Base-by-base conservation (phyloP, 2,888 invertebrate species). In the Pseudococcus jackbeardsleyi region DNA sequence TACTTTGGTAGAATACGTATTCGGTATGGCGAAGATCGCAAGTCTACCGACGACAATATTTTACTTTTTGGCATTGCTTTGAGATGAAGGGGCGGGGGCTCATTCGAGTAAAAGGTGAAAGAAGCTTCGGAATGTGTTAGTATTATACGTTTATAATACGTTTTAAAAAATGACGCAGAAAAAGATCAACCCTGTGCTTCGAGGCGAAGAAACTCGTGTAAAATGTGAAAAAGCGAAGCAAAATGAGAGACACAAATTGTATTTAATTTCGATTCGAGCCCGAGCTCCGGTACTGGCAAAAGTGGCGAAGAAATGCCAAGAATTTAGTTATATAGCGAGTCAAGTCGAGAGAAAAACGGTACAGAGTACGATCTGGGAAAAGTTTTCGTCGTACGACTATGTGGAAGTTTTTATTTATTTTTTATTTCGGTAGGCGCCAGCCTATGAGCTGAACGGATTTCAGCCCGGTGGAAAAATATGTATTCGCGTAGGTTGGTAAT, bases 401-500 rank as follows among this genome's bases (percentile, higher is more conserved):
- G 64, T 19, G 2, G 22, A 22, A 22, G 64, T 64, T 64, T 64
- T 64, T 64, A 19, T 64, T 64, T 64, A 19, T 64, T 64, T 64
- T 64, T 64, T 64, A 9, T 64, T 64, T 64, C 64, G 22, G n/a
- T 59, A 1, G 64, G 22, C 64, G 64, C 12, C 22, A 64, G 7
- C 19, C 22, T 64, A 64, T 9, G 11, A 22, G 64, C 59, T 17
- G n/a, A 17, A 59, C 1, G n/a, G 22, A 12, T 64, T 19, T 64
- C 22, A 64, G 19, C 22, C 8, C 6, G 64, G 64, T 64, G 64
- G 64, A 64, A 64, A 50, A 50, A 64, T 64, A 64, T 64, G 22
- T 64, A 64, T 22, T 64, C 64, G 64, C 64, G 64, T 64, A 22
- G 64, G 64, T 19, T 22, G 64, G 64, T 64, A 64, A 64, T 64